Conservation (phyloP, 2,797 vertebrate species). For the Sebastes trivittatus region DNA sequence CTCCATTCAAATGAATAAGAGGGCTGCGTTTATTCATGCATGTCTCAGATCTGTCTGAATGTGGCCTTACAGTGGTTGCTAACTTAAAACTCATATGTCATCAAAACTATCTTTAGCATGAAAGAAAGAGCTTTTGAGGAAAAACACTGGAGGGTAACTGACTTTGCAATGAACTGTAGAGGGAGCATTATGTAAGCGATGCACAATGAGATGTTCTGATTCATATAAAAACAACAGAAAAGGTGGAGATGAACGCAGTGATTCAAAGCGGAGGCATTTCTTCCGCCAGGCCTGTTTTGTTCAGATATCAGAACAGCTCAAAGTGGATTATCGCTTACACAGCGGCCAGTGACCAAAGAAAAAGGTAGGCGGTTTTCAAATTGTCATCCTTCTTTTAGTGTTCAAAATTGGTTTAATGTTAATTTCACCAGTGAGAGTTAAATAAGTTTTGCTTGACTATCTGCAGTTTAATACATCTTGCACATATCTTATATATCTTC, state of each 20-base stretch:
- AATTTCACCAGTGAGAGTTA: background rate
- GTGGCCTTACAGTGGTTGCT: background rate
- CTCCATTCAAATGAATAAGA: background rate
- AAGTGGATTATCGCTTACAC: background rate
- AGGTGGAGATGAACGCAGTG: background rate
- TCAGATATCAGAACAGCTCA: background rate
- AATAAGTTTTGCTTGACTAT: fast-evolving
- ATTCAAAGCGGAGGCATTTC: background rate
- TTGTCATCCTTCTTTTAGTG: background rate
- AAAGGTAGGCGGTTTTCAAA: background rate
- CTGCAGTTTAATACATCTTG: background rate
- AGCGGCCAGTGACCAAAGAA: background rate
- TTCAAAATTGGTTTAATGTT: background rate
- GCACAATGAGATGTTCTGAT: background rate
- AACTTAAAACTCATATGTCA: background rate
- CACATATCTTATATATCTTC: background rate
- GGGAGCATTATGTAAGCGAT: background rate
- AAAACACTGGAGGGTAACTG: background rate
- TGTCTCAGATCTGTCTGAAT: background rate
- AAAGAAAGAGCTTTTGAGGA: background rate
- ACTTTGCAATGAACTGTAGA: background rate
- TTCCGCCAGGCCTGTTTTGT: background rate
- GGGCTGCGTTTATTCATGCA: background rate
- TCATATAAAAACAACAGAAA: background rate
- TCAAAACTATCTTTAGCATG: background rate